A percentile compares a stretch with the other conserved stretches of the same genome.
phyloP scores from a whole-genome alignment of 2,888 invertebrate genomes.

The Zeuzera pyrina region DNA sequence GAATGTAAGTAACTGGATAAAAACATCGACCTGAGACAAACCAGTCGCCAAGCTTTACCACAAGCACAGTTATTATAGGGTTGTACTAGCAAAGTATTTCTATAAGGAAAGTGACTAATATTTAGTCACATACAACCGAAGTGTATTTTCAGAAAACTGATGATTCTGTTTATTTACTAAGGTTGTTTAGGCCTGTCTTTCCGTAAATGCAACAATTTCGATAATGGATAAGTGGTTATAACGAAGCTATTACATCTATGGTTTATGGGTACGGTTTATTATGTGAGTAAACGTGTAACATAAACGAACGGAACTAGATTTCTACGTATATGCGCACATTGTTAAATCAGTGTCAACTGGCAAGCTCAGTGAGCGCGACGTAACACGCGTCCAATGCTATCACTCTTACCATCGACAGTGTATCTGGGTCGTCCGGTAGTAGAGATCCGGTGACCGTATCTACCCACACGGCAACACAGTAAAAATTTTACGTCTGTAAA shows the following conservation, averaged over 20 bases:
- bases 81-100: too few species aligned
- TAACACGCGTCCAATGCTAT: slow-evolving; percentile 45
- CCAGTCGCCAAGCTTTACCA: slow-evolving; percentile 43
- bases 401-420: slow-evolving; percentile 43
- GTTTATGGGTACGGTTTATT: too few species aligned
- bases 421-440: slow-evolving; percentile 65
- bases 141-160: too few species aligned
- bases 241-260: too few species aligned
- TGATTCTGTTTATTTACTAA: too few species aligned
- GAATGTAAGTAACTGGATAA: slow-evolving; percentile 70
- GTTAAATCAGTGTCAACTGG: slow-evolving; percentile 11
- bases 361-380: slow-evolving; percentile 26
- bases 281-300: too few species aligned
- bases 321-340: slow-evolving; percentile 9
- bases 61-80: slow-evolving; percentile 21
- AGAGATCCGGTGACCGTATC: slow-evolving; percentile 34
- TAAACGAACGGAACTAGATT: background rate
- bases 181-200: too few species aligned
- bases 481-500: slow-evolving; percentile 35
- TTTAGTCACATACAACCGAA: too few species aligned
- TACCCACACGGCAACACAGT: slow-evolving; percentile 33
- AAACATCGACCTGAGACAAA: slow-evolving; percentile 62
- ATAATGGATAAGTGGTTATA: too few species aligned
- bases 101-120: too few species aligned
- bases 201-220: too few species aligned